Evolutionary conservation across 2,797 vertebrate species (phyloP).

Genomic region (Astyanax mexicanus): DNA sequence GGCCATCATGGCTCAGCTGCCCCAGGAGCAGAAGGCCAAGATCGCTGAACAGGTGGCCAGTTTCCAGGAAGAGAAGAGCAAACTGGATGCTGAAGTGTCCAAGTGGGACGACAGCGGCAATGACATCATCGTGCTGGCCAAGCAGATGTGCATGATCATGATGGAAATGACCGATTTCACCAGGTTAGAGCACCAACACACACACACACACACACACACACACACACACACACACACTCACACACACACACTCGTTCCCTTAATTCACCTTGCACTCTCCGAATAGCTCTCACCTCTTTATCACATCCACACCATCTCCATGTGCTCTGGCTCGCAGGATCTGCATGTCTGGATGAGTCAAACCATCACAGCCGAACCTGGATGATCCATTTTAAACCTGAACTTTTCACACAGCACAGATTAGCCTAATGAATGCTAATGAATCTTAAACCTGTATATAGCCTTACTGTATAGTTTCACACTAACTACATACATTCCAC

Average conservation of each 20-base stretch:
- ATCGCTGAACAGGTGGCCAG: slow-evolving; percentile 99
- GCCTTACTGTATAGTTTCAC: no score
- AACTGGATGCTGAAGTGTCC: slow-evolving; percentile 97
- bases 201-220: slow-evolving; percentile 48
- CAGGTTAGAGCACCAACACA: slow-evolving; percentile 75
- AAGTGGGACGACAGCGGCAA: slow-evolving; percentile 99
- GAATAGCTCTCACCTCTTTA: slow-evolving; percentile 23
- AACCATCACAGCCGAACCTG: slow-evolving; percentile 33
- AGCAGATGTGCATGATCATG: slow-evolving; percentile 99
- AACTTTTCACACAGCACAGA: slow-evolving; percentile 20
- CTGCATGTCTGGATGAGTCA: slow-evolving; percentile 37
- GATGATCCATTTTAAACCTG: slow-evolving; percentile 8
- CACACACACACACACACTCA: slow-evolving; percentile 71
- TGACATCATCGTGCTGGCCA: slow-evolving; percentile 97
- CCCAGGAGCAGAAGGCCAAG: slow-evolving; percentile 99
- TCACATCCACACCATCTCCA: neutral
- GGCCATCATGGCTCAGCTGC: slow-evolving; percentile 99
- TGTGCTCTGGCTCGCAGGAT: slow-evolving; percentile 15
- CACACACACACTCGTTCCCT: neutral
- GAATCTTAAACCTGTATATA: no score
- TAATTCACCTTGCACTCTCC: neutral
- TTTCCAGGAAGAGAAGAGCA: slow-evolving; percentile 98
- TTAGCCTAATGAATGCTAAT: neutral
- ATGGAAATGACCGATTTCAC: slow-evolving; percentile 99
- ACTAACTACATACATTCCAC: no score